Base-by-base conservation (phyloP, 2,797 vertebrate species). In the Harpagifer antarcticus region DNA sequence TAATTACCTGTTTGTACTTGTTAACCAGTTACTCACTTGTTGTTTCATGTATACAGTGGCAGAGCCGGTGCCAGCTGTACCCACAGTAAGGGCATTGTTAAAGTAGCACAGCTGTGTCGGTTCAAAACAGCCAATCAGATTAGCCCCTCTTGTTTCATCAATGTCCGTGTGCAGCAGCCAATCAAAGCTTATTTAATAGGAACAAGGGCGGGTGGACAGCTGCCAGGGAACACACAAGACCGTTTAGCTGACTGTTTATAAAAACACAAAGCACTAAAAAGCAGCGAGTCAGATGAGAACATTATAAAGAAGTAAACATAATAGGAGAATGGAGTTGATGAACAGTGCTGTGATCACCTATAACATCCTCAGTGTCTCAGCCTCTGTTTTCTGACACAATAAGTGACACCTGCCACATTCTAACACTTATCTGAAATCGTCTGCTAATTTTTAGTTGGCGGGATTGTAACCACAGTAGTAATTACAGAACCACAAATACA, bases 61-160 rank as follows among this genome's bases (percentile, higher is more conserved):
- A 45, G 5, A 40, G 63, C 52, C 57, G 3, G 50, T 74, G 64
- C 65, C 76, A 81, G 74, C 79, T 78, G 52, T 74, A 66, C 47
- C 69, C 65, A 85, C 83, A 88, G 73, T 73, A 62, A 65, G 47
- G 60, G 68, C 85, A 71, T 80, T 91, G 82, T 89, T 83, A 31
- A 23, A 53, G 44, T 33, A 59, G 53, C 81, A 85, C 76, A 84
- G 82, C 86, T 86, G 83, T 76, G 84, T 76, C 55, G 65, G 69
- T 82, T 71, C 74, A 55, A 69, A 56, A 33, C 74, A 53, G 67
- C 88, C 85, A 86, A 83, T 86, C 70, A 68, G 66, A 75, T 72
- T 19, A 49, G 56, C 44, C 40, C 60, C 45, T 54, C 48, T 63
- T 72, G 61, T 50, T 61, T 53, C n/a, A 48, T 52, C 4, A 27